Evolutionary conservation across 2,797 vertebrate species (phyloP).

Genomic region (Nyctibius grandis): DNA sequence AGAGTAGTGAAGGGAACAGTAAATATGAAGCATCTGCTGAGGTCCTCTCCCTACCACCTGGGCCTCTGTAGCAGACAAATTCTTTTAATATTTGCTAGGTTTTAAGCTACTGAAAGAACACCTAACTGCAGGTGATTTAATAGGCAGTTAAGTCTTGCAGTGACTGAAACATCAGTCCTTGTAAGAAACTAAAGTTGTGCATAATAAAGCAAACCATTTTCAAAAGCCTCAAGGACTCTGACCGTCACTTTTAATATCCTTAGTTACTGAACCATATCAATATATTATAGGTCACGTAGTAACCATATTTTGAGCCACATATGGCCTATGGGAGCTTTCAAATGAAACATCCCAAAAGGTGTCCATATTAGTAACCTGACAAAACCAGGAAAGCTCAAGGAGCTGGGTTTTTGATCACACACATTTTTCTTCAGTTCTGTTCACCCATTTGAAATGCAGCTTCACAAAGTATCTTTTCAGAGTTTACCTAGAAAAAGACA

Average conservation of each 20-base stretch:
- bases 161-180: background rate
- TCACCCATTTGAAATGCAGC: background rate
- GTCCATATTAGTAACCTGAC: background rate
- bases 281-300: background rate
- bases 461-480: background rate
- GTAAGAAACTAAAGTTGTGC: background rate
- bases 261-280: background rate
- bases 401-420: background rate
- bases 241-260: background rate
- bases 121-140: constrained; percentile 11
- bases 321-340: background rate
- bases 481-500: background rate
- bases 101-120: background rate
- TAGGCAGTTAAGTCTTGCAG: background rate
- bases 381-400: background rate
- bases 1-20: background rate
- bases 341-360: background rate
- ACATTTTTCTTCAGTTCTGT: background rate
- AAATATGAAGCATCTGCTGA: background rate
- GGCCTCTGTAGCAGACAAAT: background rate
- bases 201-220: constrained; percentile 7
- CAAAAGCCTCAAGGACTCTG: background rate
- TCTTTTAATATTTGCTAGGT: background rate
- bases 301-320: background rate
- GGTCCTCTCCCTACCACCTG: background rate